Evolutionary conservation across 2,888 invertebrate genomes (phyloP).

Genomic region (Nowickia ferox): DNA sequence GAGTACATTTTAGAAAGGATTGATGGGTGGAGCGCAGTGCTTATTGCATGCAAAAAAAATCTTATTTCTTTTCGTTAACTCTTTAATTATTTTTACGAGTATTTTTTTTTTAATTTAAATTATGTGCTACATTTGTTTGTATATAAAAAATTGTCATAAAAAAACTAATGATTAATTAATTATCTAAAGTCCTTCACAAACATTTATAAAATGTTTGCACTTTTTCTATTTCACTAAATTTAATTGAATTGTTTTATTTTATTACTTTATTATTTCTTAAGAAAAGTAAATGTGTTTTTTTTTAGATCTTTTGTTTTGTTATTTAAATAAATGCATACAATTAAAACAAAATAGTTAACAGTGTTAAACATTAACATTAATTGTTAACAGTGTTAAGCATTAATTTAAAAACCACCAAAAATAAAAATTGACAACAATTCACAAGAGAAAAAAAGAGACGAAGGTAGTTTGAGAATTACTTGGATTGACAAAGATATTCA

Average conservation of each 20-base stretch:
- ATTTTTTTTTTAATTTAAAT: not conserved
- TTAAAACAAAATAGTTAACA: conserved; percentile 22
- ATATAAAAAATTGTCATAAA: not conserved
- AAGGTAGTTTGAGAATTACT: not conserved
- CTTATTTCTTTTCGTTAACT: not conserved
- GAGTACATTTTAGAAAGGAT: no score
- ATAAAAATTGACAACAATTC: conserved; percentile 39
- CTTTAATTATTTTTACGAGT: not conserved
- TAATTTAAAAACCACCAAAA: conserved; percentile 9
- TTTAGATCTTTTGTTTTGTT: not conserved
- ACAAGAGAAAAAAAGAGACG: not conserved
- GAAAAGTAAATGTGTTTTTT: not conserved
- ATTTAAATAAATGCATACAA: not conserved
- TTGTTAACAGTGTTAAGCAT: conserved; percentile 54
- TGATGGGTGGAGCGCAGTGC: no score
- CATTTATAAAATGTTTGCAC: not conserved
- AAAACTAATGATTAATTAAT: conserved; percentile 46
- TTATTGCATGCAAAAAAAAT: no score
- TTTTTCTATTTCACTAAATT: not conserved
- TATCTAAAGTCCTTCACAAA: conserved; percentile 43
- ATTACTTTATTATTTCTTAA: not conserved
- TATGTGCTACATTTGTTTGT: no score
- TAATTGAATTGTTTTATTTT: conserved; percentile 41
- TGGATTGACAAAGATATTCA: no score
- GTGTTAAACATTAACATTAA: no score